Evolutionary conservation across 2,113 vertebrate genomes (phyloP).

Genomic region (Semnornis frantzii): DNA sequence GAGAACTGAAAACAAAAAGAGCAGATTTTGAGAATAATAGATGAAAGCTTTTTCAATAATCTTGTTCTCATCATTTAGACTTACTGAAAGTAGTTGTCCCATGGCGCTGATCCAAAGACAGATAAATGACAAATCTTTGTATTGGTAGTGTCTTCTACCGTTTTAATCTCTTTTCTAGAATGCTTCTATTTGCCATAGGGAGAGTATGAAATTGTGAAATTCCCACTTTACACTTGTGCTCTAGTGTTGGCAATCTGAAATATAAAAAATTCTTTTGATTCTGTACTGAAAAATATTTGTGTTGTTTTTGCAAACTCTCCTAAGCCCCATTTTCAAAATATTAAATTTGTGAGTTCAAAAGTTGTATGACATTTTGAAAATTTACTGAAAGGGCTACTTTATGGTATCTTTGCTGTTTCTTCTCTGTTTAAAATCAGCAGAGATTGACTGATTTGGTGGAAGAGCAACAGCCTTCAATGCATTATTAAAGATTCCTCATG

Average conservation of each 20-base stretch:
- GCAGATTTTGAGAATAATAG: not conserved
- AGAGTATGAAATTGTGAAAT: not conserved
- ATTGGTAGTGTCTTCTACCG: not conserved
- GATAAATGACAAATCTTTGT: not conserved
- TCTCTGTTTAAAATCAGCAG: not conserved
- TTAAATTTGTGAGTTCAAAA: not conserved
- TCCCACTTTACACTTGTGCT: not conserved
- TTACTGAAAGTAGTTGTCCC: not conserved
- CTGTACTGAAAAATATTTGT: not conserved
- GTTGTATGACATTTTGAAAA: not conserved
- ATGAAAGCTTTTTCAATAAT: not conserved
- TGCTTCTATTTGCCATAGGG: not conserved
- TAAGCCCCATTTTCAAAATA: not conserved
- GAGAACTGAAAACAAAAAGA: not conserved
- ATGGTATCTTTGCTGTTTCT: not conserved
- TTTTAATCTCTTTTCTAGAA: not conserved
- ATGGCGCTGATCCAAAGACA: not conserved
- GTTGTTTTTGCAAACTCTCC: not conserved
- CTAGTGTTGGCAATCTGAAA: not conserved
- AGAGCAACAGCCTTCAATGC: not conserved
- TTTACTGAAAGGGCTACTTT: not conserved
- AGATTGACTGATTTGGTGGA: not conserved
- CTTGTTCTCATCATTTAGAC: not conserved
- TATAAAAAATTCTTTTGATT: not conserved
- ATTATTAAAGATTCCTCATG: not conserved